These are phyloP conservation scores for Pongo abelii DNA, from an alignment of 2,113 vertebrate genomes.

Conservation along the genomic window DNA sequence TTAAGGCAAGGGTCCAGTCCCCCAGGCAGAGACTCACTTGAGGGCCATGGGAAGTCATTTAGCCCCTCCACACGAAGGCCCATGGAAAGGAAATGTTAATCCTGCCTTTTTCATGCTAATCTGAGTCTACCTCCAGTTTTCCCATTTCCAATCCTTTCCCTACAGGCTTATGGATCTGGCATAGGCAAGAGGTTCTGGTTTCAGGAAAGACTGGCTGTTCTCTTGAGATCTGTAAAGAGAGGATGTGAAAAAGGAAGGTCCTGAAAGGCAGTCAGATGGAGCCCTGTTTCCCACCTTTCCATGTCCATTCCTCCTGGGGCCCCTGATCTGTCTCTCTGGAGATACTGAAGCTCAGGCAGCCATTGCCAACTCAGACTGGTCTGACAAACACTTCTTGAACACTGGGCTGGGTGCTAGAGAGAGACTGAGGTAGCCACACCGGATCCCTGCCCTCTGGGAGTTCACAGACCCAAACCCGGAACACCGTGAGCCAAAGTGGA, in stretches of 20 bases:
- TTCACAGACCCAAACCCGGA: background rate
- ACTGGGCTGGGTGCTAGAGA: background rate
- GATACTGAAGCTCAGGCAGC: background rate
- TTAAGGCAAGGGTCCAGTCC: no score
- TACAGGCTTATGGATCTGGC: background rate
- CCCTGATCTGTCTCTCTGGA: slow-evolving; percentile 14
- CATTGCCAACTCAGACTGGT: background rate
- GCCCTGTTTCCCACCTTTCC: background rate
- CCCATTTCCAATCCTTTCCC: background rate
- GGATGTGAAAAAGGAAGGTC: background rate
- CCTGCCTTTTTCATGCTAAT: background rate
- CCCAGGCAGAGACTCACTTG: no score
- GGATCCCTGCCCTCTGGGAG: background rate
- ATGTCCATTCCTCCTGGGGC: background rate
- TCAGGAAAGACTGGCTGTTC: background rate
- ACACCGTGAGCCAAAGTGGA: background rate
- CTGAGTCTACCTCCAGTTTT: background rate
- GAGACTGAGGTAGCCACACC: background rate
- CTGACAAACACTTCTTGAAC: background rate
- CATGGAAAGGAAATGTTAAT: background rate
- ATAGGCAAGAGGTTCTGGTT: background rate
- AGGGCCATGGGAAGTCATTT: background rate
- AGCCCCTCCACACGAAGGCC: background rate
- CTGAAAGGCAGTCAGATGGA: background rate
- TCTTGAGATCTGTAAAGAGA: background rate